A percentile compares a stretch with the other conserved stretches of the same genome.
Conservation (phyloP, 2,888 invertebrate species). For the Thymelicus sylvestris region DNA sequence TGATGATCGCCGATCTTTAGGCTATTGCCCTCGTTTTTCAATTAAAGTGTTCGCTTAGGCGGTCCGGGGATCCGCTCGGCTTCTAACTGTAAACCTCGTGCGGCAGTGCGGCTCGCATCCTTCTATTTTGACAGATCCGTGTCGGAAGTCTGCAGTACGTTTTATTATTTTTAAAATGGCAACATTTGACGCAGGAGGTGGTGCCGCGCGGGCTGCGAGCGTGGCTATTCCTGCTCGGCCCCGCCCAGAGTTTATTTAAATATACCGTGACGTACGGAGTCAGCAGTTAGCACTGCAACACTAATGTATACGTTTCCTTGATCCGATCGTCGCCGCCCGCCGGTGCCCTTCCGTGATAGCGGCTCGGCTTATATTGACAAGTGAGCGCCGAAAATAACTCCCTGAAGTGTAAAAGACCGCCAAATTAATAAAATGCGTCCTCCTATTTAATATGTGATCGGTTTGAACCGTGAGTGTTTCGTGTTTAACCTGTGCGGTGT, state of each 20-base stretch:
- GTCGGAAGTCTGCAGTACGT: constrained; percentile 38
- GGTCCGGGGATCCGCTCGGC: constrained; percentile 26
- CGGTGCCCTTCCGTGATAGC: constrained; percentile 64
- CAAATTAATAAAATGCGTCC: constrained; percentile 25
- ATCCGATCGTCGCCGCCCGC: constrained; percentile 62
- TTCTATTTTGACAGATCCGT: constrained; percentile 40
- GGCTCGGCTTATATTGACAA: constrained; percentile 63
- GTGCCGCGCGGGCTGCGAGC: constrained; percentile 70
- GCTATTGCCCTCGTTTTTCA: constrained; percentile 66
- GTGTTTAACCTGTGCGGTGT: neutral
- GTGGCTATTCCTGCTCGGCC: constrained; percentile 55
- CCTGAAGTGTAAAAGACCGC: constrained; percentile 41
- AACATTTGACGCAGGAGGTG: constrained; percentile 49
- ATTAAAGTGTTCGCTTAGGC: constrained; percentile 62
- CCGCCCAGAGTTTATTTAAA: constrained; percentile 69
- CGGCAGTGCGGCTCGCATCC: constrained; percentile 22
- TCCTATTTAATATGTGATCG: constrained; percentile 11
- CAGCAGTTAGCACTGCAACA: constrained; percentile 50
- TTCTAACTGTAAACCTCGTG: constrained; percentile 16
- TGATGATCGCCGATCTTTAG: constrained; percentile 50
- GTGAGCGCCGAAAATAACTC: constrained; percentile 50
- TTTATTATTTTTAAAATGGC: constrained; percentile 46
- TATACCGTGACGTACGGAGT: constrained; percentile 62
- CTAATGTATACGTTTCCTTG: constrained; percentile 60
- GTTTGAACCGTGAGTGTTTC: neutral